Evolutionary conservation across 2,113 vertebrate genomes (phyloP).

Genomic region (Uropsilus gracilis): DNA sequence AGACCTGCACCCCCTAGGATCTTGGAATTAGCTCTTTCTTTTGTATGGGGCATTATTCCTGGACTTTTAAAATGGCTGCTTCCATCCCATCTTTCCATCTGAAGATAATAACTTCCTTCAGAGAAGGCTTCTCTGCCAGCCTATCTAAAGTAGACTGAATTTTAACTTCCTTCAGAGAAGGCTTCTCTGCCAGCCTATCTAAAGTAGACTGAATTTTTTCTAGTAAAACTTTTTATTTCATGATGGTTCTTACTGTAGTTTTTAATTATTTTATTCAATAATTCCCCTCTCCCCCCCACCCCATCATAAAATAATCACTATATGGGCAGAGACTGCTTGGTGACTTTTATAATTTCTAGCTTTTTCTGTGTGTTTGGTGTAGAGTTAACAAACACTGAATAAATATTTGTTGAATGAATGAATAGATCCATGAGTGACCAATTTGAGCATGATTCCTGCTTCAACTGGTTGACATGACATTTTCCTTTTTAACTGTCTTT

Average conservation of each 20-base stretch:
- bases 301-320: neutral
- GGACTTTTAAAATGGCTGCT: neutral
- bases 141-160: neutral
- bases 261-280: neutral
- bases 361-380: neutral
- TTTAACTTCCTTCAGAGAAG: neutral
- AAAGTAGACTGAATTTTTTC: neutral
- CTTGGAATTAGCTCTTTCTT: neutral
- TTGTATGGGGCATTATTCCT: neutral
- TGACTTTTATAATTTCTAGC: neutral
- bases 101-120: neutral
- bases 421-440: neutral
- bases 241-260: neutral
- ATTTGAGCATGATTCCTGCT: neutral
- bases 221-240: neutral
- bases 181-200: neutral
- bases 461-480: neutral
- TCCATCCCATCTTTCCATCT: neutral
- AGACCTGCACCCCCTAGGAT: neutral
- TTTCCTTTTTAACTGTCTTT: slow-evolving; percentile 53
- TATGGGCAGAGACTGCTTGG: neutral
- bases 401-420: slow-evolving; percentile 37
- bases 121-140: neutral
- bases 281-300: neutral
- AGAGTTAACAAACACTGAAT: neutral